Base-by-base conservation (phyloP, 2,888 invertebrate genomes). In the Allophyes oxyacanthae region DNA sequence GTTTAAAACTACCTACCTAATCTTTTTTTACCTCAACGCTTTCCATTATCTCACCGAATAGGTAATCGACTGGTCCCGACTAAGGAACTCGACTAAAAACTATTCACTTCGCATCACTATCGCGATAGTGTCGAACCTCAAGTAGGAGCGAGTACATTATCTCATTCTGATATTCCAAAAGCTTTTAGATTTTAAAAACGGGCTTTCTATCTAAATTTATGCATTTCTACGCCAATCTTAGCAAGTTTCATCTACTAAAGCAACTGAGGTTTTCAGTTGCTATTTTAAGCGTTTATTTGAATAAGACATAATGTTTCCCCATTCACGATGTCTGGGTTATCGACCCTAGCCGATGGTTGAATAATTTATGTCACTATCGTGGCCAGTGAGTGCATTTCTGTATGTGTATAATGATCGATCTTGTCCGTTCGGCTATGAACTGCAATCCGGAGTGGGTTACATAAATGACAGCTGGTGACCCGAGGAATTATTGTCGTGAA, bases 331-430 rank as follows among this genome's bases (percentile, higher is more conserved):
- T 78, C 78, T 77, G 67, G 79, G 84, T 85, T 88, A 89, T 89
- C 86, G 88, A 88, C 83, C 87, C 74, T 71, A 55, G 60, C 62
- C 65, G 69, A 64, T 68, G 77, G 71, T 78, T 87, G 87, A 89
- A 89, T 89, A 81, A 87, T 88, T 84, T 86, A 88, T 87, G 75
- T 78, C 79, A 81, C 82, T 74, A 65, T 59, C 66, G 71, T 68
- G 56, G 67, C 62, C 55, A 73, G 72, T 71, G 41, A 75, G 59
- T 78, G 77, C 72, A 72, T 74, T 71, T 75, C 61, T 76, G 67
- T 71, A 53, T 65, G 59, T 58, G 33, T 36, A 37, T 50, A 55
- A 55, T 63, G 60, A 75, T 66, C 50, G 57, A 61, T 54, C 50
- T 62, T 61, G 32, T 42, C 9, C 11, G 11, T 37, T 52, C 30